Conservation (phyloP, 2,113 vertebrate genomes). For the Limnothrissa miodon region DNA sequence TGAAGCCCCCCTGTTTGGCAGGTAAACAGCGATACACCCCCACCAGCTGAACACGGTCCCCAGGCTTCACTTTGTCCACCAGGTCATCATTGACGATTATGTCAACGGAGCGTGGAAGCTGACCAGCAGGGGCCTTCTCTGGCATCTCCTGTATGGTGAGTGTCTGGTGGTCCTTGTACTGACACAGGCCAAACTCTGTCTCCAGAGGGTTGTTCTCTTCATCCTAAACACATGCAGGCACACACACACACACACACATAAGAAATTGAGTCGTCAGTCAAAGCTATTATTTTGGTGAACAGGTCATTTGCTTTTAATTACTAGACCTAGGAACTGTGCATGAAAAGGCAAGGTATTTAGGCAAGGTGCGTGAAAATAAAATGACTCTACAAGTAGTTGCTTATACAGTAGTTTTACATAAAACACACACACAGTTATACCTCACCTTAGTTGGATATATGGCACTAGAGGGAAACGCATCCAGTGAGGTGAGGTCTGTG, state of each 20-base stretch:
- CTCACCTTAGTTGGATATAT: constrained; percentile 62
- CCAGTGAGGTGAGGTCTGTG: constrained; percentile 63
- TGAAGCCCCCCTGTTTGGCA: constrained; percentile 62
- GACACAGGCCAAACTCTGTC: constrained; percentile 65
- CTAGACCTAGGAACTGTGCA: too few relatives aligned
- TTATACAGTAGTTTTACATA: too few relatives aligned
- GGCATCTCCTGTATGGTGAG: constrained; percentile 68
- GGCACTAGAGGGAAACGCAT: constrained; percentile 62
- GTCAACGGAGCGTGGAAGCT: constrained; percentile 61
- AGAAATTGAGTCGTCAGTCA: too few relatives aligned
- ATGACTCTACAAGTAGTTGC: too few relatives aligned
- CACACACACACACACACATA: not conserved
- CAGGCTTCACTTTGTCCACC: constrained; percentile 63
- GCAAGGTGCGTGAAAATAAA: too few relatives aligned
- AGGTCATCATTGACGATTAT: constrained; percentile 60
- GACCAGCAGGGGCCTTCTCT: constrained; percentile 65
- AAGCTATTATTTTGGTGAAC: not conserved
- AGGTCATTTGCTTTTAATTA: not conserved
- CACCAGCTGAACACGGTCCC: constrained; percentile 63
- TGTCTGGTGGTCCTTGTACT: constrained; percentile 62
- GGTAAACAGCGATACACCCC: constrained; percentile 64
- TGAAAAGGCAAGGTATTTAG: too few relatives aligned
- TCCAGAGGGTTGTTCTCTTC: constrained; percentile 69
- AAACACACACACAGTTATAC: not conserved
- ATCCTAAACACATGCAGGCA: constrained; percentile 48